Conservation (phyloP, 2,113 vertebrate species). For the Pachycephala philippinensis region DNA sequence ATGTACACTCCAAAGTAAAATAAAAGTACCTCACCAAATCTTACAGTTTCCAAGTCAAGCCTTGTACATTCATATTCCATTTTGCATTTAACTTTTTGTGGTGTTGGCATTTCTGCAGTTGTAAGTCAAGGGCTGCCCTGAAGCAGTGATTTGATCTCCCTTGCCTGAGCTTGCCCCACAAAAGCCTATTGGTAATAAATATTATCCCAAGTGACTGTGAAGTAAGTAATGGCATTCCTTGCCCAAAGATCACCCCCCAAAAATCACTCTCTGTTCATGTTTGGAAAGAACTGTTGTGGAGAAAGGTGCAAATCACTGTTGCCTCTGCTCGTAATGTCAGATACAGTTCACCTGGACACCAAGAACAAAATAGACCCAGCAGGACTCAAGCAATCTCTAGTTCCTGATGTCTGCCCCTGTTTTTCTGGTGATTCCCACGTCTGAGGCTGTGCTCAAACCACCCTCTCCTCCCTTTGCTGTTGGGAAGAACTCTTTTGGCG, state of each 20-base stretch:
- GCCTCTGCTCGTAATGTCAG: background rate
- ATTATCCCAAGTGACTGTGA: slow-evolving; percentile 17
- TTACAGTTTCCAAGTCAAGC: background rate
- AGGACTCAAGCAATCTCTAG: background rate
- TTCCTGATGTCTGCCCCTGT: background rate
- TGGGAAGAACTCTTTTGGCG: background rate
- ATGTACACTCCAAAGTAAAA: background rate
- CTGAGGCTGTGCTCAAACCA: background rate
- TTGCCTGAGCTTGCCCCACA: slow-evolving; percentile 6
- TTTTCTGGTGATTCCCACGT: background rate
- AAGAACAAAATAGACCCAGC: background rate
- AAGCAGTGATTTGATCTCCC: slow-evolving; percentile 41
- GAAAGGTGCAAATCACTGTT: background rate
- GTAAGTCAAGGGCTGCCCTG: slow-evolving; percentile 21
- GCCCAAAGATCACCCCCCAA: background rate
- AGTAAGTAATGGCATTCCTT: slow-evolving; percentile 48
- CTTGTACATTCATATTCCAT: background rate
- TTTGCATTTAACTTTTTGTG: background rate
- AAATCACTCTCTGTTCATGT: background rate
- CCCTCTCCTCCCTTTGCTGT: background rate
- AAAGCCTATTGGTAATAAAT: slow-evolving; percentile 13
- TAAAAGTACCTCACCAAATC: background rate
- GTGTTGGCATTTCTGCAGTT: slow-evolving; percentile 5
- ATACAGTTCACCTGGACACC: background rate
- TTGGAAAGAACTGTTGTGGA: background rate